Percentiles rank a stretch among this genome's conserved stretches.
Evolutionary conservation across 2,888 invertebrate species (phyloP).

Genomic region (Clepsis dumicolana): DNA sequence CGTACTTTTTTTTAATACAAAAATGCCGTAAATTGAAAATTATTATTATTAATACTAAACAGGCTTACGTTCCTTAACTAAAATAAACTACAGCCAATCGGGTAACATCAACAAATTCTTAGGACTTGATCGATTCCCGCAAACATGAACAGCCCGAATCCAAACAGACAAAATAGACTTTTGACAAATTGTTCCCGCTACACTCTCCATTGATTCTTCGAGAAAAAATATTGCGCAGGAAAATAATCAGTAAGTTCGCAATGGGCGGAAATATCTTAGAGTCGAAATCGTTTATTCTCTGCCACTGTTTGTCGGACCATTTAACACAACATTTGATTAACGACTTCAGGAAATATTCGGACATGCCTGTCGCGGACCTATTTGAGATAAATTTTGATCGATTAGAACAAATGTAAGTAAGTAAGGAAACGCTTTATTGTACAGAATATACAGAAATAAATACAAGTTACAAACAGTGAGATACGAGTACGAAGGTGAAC

Average conservation of each 20-base stretch:
- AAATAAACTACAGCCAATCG: background rate
- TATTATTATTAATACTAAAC: background rate
- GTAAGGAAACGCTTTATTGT: no score
- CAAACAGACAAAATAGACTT: constrained; percentile 67
- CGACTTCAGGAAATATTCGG: constrained; percentile 52
- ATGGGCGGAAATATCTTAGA: constrained; percentile 64
- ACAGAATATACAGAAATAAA: no score
- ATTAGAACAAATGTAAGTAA: constrained; percentile 27
- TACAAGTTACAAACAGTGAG: no score
- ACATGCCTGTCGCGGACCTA: constrained; percentile 46
- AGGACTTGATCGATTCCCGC: constrained; percentile 51
- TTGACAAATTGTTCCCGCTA: constrained; percentile 76
- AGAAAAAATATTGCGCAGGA: constrained; percentile 71
- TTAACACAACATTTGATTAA: constrained; percentile 78
- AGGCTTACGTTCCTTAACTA: background rate
- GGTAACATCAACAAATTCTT: constrained; percentile 38
- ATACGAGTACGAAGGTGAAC: no score
- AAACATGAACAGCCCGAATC: constrained; percentile 63
- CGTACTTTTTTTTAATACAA: background rate
- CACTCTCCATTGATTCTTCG: constrained; percentile 73
- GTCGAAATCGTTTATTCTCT: constrained; percentile 59
- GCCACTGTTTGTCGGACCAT: constrained; percentile 64
- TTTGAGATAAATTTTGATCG: constrained; percentile 39
- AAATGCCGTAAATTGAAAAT: background rate
- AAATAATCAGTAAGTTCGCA: constrained; percentile 65